Percentiles rank a stretch among this genome's conserved stretches.
Conservation (phyloP, 2,888 invertebrate genomes). For the Eudasyphora cyanicolor region DNA sequence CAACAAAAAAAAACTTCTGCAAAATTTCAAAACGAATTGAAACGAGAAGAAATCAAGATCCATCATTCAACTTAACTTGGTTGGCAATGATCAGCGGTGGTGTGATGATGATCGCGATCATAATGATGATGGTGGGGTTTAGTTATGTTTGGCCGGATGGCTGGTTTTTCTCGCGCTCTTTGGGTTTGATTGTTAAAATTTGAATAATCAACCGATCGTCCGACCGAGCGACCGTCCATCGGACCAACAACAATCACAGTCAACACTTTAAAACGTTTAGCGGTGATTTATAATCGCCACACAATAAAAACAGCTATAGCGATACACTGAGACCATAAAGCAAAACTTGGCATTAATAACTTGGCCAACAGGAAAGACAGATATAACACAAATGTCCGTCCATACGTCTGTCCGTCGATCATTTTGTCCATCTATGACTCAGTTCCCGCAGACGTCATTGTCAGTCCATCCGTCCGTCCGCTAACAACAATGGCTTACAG, state of each 20-base stretch:
- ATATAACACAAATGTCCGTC: not conserved
- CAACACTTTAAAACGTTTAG: conserved; percentile 31
- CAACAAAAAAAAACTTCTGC: conserved; percentile 32
- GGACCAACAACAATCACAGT: conserved; percentile 7
- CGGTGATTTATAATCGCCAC: conserved; percentile 30
- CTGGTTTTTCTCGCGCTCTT: conserved; percentile 1
- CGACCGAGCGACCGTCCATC: not conserved
- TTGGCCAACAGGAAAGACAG: not conserved
- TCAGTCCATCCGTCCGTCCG: no score
- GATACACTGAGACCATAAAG: not conserved
- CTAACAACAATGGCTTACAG: not conserved
- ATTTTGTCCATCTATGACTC: not conserved
- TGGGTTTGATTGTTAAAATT: conserved; percentile 8
- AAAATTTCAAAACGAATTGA: conserved; percentile 12
- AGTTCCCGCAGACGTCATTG: not conserved
- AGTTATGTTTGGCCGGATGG: no score
- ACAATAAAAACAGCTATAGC: conserved; percentile 2
- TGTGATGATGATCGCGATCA: conserved; percentile 23
- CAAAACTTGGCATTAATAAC: not conserved
- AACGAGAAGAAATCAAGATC: conserved; percentile 24
- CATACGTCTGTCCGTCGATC: no score
- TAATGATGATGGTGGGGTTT: conserved; percentile 4
- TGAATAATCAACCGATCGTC: conserved; percentile 4
- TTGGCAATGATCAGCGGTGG: not conserved
- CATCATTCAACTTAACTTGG: conserved; percentile 1